Conservation (phyloP, 2,113 vertebrate species). For the Dunckerocampus dactyliophorus region DNA sequence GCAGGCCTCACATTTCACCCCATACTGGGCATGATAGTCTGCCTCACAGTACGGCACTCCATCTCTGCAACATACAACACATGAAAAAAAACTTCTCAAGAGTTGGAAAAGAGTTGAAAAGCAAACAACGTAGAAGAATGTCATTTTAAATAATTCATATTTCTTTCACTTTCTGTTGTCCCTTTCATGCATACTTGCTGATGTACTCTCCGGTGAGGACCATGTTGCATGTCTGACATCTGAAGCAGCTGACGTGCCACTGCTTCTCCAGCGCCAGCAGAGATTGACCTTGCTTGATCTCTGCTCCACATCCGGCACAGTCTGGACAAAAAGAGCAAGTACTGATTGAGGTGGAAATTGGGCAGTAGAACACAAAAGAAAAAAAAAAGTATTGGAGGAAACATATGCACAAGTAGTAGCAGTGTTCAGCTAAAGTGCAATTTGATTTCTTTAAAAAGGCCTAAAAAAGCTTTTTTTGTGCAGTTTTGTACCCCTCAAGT, state of each 20-base stretch:
- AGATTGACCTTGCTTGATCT: constrained; percentile 96
- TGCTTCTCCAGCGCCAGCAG: constrained; percentile 96
- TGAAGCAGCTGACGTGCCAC: constrained; percentile 99
- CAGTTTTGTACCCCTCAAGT: constrained; percentile 9
- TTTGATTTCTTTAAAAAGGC: constrained; percentile 21
- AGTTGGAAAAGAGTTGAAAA: neutral
- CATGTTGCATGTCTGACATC: constrained; percentile 91
- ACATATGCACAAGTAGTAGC: neutral
- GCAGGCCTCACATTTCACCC: constrained; percentile 96
- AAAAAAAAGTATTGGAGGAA: neutral
- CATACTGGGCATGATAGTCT: constrained; percentile 95
- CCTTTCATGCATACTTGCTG: constrained; percentile 88
- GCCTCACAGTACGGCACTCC: constrained; percentile 93
- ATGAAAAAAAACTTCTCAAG: neutral
- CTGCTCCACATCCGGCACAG: constrained; percentile 92
- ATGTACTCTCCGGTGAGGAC: constrained; percentile 97
- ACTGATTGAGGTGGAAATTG: neutral
- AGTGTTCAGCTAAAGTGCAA: constrained; percentile 8
- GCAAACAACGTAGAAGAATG: neutral
- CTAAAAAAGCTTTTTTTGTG: neutral
- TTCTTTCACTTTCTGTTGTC: neutral
- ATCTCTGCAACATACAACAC: constrained; percentile 75
- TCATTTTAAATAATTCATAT: no score
- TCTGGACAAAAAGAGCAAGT: constrained; percentile 66
- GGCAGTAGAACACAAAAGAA: neutral